Evolutionary conservation across 2,797 vertebrate genomes (phyloP), one percentile per base, ranked within the genome.

Genomic region (Pangasius macronema): DNA sequence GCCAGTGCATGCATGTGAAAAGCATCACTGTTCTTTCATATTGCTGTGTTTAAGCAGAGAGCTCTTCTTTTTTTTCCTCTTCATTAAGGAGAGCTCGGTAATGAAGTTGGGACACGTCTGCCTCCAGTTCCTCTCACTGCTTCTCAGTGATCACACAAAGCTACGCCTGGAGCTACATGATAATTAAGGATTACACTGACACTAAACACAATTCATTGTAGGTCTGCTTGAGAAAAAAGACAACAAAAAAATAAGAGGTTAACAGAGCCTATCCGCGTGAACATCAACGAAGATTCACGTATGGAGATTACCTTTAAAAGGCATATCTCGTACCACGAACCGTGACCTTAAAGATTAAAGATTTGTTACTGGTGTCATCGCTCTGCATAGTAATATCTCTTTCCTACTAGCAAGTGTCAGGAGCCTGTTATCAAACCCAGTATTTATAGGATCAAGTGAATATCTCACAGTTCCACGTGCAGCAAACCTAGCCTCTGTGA

Each of bases 11-110:
- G 63, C 46, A 30, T 67, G 16, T 76, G 70, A 57, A 87, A 57
- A 72, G 51, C 63, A 33, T 7, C 53, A 46, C 53, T 30, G 4
- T 36, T 51, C 76, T 82, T 88, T 80, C 85, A 67, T 85, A 70
- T 80, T 65, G 81, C 72, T 79, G 72, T 53, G 7, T 63, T 87
- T 87, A 82, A 87, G 83, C 88, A 87, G 51, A 73, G 82, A 36
- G 33, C 87, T 87, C 87, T 73, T 55, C 89, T 75, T 77, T 57
- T 39, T 73, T 88, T 88, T 81, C 80, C 82, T 84, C 42, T 11
- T 30, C 83, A 88, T 89, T 88, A 89, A 92, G 88, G 90, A 90
- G 86, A 20, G 7, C 82, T 68, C 73, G 27, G 89, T 93, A 91
- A 91, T 91, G 82, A 89, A 91, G 87, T 89, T 81, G 85, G 88